A percentile compares a stretch with the other conserved stretches of the same genome.
These are phyloP conservation scores for Calyptommatus sinebrachiatus DNA, from an alignment of 2,113 vertebrate genomes.

Conservation along the genomic window DNA sequence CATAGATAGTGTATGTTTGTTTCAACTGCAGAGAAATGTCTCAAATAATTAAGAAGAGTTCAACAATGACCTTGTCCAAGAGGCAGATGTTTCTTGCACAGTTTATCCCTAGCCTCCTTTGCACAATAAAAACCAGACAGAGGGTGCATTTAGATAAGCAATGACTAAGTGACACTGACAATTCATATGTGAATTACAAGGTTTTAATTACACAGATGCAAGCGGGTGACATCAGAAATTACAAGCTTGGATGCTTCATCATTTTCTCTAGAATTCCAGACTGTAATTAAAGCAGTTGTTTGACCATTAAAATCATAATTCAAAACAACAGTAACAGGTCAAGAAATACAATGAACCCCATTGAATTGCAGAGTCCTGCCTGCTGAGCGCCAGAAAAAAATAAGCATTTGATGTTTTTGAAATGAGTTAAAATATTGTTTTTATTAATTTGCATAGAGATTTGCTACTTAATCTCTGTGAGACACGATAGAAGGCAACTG, in stretches of 20 bases:
- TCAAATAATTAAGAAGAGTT: conserved; percentile 12
- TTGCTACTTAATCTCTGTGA: neutral
- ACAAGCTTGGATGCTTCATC: conserved; percentile 23
- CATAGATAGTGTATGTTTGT: conserved; percentile 9
- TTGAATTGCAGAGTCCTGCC: neutral
- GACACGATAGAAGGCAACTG: too few species aligned
- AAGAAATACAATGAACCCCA: conserved; percentile 12
- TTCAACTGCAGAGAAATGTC: neutral
- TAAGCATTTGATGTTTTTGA: neutral
- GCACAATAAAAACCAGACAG: conserved; percentile 11
- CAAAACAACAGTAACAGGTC: neutral
- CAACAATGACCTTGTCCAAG: neutral
- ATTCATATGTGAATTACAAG: conserved; percentile 24
- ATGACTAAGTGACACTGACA: conserved; percentile 29
- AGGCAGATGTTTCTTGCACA: neutral
- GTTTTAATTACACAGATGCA: neutral
- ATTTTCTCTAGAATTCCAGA: conserved; percentile 24
- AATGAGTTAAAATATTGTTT: conserved; percentile 13
- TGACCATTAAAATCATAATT: neutral
- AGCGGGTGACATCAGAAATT: conserved; percentile 19
- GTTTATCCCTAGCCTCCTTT: neutral
- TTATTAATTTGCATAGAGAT: neutral
- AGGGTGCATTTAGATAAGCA: conserved; percentile 2
- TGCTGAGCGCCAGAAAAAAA: conserved; percentile 17
- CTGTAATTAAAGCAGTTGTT: conserved; percentile 30